phyloP scores from a whole-genome alignment of 2,113 vertebrate genomes.

The Hippocampus mohnikei region DNA sequence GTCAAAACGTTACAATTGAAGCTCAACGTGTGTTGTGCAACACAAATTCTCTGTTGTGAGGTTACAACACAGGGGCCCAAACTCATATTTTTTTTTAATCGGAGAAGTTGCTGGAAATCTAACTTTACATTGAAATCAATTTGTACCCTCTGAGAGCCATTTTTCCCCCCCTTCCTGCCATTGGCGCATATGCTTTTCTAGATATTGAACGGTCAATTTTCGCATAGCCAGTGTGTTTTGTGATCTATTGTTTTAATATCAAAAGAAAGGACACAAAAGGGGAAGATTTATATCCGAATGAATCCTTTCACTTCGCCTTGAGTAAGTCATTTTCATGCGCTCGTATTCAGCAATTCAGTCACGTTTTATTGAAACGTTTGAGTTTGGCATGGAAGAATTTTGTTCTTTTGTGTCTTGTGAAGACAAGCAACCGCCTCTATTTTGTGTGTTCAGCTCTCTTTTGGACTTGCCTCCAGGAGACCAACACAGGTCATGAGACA shows the following conservation, averaged over 20 bases:
- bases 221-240: neutral
- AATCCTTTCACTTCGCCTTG: neutral
- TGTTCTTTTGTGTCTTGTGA: neutral
- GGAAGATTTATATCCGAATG: neutral
- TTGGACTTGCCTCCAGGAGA: slow-evolving; percentile 68
- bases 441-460: slow-evolving; percentile 69
- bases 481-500: slow-evolving; percentile 62
- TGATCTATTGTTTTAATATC: slow-evolving; percentile 2
- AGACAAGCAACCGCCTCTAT: slow-evolving; percentile 7
- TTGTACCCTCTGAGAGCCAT: neutral
- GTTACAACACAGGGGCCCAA: neutral
- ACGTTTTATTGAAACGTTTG: slow-evolving; percentile 1
- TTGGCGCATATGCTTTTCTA: slow-evolving; percentile 1
- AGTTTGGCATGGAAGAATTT: neutral
- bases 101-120: neutral
- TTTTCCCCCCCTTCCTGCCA: neutral
- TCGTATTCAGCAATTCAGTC: neutral
- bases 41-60: neutral
- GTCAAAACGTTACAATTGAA: too few species aligned
- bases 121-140: neutral
- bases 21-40: too few species aligned
- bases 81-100: slow-evolving; percentile 2
- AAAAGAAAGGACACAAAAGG: neutral
- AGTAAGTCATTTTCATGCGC: neutral
- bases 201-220: neutral